Evolutionary conservation across 2,797 vertebrate species (phyloP), one percentile per base, ranked within the genome.

Genomic region (Danionella dracula): DNA sequence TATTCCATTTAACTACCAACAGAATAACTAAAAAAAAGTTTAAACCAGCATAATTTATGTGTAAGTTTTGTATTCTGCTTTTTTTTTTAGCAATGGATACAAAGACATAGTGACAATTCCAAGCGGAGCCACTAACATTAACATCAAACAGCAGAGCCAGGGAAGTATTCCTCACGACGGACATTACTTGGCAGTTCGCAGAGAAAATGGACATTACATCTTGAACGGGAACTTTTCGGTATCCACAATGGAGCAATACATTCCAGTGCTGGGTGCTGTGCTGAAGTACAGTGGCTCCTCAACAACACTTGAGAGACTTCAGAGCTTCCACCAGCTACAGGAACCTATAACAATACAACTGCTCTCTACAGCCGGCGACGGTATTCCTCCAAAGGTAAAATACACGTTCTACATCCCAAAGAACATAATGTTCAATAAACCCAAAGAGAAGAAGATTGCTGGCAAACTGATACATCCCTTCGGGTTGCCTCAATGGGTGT

Each of bases 231-330:
- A 97, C 85, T 92, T 92, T 68, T 93, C 93, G 1, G 89, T 98
- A 57, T 94, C 93, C 0, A 93, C 92, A 12, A 85, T 94, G 64
- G 95, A 99, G 80, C 94, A 98, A 82, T 93, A 97, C 81, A 92
- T 99, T 76, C 88, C 90, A 1, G 60, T 95, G 4, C 88, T 86
- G 4, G 96, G 96, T 1, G 93, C 93, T 8, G 88, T 97, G 48
- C 85, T 99, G 0, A 94, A 94, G 66, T 99, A 98, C 86, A 98
- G 95, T 0, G 96, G 96, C 44, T 97, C 95, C 35, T 91, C 94
- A 56, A 93, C 93, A 0, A 92, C 89, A 0, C 72, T 99, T 73
- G 96, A 99, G 83, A 87, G 96, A 72, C 89, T 98, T 48, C 96
- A 96, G 86, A 97, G 96, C 80, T 97, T 94, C 84, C 87, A 78